Conservation (phyloP, 23 tunicate species). For the Clavelina lepadiformis region DNA sequence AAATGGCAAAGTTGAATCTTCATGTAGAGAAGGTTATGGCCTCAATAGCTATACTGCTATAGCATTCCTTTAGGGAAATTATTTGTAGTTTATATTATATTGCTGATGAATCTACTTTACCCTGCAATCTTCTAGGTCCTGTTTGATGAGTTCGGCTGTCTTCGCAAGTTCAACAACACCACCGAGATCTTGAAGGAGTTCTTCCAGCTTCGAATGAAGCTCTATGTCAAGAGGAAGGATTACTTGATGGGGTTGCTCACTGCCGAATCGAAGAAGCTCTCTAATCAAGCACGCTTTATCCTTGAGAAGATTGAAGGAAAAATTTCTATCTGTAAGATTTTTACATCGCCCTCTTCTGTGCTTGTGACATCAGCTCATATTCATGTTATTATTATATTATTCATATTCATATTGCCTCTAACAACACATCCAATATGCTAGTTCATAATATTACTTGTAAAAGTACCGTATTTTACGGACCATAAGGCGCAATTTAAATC, state of each 20-base stretch:
- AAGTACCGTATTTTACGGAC: too few relatives aligned
- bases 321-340: constrained; percentile 62
- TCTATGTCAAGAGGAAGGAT: constrained; percentile 76
- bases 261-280: constrained; percentile 71
- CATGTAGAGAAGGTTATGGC: too few relatives aligned
- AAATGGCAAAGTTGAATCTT: too few relatives aligned
- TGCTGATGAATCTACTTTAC: too few relatives aligned
- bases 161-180: constrained; percentile 58
- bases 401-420: neutral
- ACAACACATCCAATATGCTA: too few relatives aligned
- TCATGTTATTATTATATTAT: neutral
- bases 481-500: too few relatives aligned
- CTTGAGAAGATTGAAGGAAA: constrained; percentile 88
- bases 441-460: too few relatives aligned
- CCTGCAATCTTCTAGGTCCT: too few relatives aligned
- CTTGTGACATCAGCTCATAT: neutral
- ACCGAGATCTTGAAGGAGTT: constrained; percentile 63
- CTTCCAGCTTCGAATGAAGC: constrained; percentile 50
- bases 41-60: too few relatives aligned
- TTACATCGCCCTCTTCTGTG: neutral
- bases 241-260: constrained; percentile 72
- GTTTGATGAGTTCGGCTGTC: constrained; percentile 80
- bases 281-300: constrained; percentile 93
- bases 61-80: too few relatives aligned
- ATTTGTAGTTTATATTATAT: too few relatives aligned